phyloP scores from a whole-genome alignment of 2,888 invertebrate species.

The Bedellia somnulentella region DNA sequence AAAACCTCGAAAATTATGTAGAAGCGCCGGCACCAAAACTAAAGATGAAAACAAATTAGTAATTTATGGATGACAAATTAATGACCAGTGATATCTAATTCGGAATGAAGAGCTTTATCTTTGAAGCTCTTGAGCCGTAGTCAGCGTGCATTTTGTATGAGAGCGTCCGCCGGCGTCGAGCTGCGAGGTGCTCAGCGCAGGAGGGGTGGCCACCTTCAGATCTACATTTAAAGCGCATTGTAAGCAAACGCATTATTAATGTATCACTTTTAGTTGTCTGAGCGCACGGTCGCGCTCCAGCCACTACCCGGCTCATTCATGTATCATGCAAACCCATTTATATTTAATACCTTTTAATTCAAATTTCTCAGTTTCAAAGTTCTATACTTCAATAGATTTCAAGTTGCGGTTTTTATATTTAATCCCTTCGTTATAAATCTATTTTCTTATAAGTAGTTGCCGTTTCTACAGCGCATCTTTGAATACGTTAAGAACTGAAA shows the following conservation, averaged over 20 bases:
- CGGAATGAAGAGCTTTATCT: conserved; percentile 26
- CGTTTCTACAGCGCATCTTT: too few species aligned
- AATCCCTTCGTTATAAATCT: too few species aligned
- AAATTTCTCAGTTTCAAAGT: too few species aligned
- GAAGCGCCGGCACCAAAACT: too few species aligned
- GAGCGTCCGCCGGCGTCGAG: conserved; percentile 18
- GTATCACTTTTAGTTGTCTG: conserved; percentile 57
- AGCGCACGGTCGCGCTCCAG: conserved; percentile 42
- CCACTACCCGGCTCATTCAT: conserved; percentile 39
- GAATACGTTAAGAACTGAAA: too few species aligned
- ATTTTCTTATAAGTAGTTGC: too few species aligned
- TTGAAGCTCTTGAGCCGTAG: conserved; percentile 37
- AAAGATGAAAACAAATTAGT: too few species aligned
- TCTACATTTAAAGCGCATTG: conserved; percentile 62
- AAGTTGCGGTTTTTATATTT: too few species aligned
- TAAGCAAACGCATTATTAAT: conserved; percentile 60
- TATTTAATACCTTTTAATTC: conserved; percentile 59
- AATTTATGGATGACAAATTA: too few species aligned
- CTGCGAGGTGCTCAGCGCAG: conserved; percentile 1
- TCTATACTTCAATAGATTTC: too few species aligned
- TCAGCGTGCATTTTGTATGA: conserved; percentile 52
- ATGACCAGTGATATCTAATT: conserved; percentile 3
- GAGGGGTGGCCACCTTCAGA: conserved; percentile 27
- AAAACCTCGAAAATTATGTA: too few species aligned
- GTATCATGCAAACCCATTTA: conserved; percentile 52